Conservation (phyloP, 1,140 invertebrate genomes). For the Arion vulgaris region DNA sequence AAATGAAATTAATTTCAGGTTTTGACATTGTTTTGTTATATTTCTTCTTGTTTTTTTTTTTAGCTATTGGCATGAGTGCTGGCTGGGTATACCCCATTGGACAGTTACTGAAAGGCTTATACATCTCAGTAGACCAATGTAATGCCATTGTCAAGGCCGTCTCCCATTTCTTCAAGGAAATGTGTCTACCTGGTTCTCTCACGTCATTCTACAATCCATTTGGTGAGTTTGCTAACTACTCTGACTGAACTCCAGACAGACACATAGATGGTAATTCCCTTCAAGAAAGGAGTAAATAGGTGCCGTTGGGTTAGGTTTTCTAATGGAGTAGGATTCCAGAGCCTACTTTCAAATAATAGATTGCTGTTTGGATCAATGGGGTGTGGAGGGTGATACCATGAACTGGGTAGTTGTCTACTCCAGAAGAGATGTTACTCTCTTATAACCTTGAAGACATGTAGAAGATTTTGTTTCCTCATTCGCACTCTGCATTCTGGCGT, state of each 20-base stretch:
- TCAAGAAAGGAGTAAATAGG: background rate
- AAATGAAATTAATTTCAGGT: too few relatives aligned
- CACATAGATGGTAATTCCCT: too few relatives aligned
- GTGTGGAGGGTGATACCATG: too few relatives aligned
- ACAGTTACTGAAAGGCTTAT: constrained; percentile 85
- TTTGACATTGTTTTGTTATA: background rate
- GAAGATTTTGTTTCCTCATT: too few relatives aligned
- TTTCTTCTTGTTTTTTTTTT: background rate
- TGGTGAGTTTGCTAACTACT: constrained; percentile 74
- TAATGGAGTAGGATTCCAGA: too few relatives aligned
- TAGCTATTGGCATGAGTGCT: constrained; percentile 90
- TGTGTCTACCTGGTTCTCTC: constrained; percentile 93
- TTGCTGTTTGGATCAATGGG: too few relatives aligned
- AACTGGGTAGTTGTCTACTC: too few relatives aligned
- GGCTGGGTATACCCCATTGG: constrained; percentile 94
- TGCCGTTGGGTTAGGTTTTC: background rate
- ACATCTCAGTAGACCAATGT: constrained; percentile 79
- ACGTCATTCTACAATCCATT: constrained; percentile 95
- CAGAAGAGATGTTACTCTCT: too few relatives aligned
- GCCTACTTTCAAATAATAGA: too few relatives aligned
- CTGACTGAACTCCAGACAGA: too few relatives aligned
- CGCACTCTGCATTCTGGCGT: too few relatives aligned
- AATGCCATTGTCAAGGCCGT: constrained; percentile 97
- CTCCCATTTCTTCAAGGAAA: constrained; percentile 89
- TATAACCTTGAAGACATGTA: too few relatives aligned